A percentile compares a stretch with the other conserved stretches of the same genome.
These are phyloP conservation scores for Perithous albicinctus DNA, from an alignment of 2,888 invertebrate species.

Conservation along the genomic window DNA sequence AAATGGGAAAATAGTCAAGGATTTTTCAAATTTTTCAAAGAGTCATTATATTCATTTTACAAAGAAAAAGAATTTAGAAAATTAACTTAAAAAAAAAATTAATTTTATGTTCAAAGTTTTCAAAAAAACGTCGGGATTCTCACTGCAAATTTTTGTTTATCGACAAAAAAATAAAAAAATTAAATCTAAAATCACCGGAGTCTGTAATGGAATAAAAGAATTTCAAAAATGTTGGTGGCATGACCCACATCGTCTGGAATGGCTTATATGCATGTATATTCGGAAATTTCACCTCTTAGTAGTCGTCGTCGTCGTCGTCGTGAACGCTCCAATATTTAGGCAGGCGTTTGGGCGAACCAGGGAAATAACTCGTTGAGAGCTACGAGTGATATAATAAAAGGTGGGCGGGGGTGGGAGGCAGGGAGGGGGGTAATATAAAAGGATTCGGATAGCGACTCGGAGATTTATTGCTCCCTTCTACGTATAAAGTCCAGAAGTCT, in stretches of 20 bases:
- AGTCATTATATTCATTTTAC: too few species aligned
- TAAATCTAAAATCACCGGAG: not conserved
- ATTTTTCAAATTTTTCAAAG: too few species aligned
- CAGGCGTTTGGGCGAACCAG: conserved; percentile 36
- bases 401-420: conserved; percentile 44
- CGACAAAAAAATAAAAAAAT: too few species aligned
- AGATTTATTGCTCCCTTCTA: conserved; percentile 57
- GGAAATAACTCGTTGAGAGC: conserved; percentile 62
- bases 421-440: conserved; percentile 61
- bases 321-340: conserved; percentile 61
- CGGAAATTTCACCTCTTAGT: conserved; percentile 46
- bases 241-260: not conserved
- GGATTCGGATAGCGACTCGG: conserved; percentile 60
- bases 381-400: conserved; percentile 62
- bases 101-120: too few species aligned
- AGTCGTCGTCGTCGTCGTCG: conserved; percentile 35
- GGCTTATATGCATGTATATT: conserved; percentile 12
- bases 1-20: too few species aligned
- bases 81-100: too few species aligned
- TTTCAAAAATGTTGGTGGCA: not conserved
- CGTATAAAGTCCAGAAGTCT: conserved; percentile 53
- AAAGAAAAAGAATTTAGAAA: too few species aligned
- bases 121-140: too few species aligned
- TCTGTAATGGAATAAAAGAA: not conserved
- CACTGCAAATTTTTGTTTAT: too few species aligned